A percentile compares a stretch with the other conserved stretches of the same genome.
Conservation (phyloP, 2,888 invertebrate genomes). For the Tachina fera region DNA sequence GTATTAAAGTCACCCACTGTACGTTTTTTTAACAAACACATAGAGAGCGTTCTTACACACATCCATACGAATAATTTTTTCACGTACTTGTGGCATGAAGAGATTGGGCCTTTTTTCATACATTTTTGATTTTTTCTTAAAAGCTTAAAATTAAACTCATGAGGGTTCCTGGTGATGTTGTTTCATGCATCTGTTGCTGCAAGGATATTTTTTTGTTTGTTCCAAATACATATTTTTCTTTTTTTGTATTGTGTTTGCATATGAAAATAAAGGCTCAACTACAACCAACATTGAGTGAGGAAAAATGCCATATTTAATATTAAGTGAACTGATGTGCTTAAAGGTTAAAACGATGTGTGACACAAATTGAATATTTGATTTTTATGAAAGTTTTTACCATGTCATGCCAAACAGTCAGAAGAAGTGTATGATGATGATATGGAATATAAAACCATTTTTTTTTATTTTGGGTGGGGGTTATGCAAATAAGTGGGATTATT, state of each 20-base stretch:
- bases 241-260: slow-evolving; percentile 30
- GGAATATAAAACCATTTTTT: slow-evolving; percentile 6
- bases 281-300: slow-evolving; percentile 23
- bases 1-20: slow-evolving; percentile 29
- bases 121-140: slow-evolving; percentile 25
- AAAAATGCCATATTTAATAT: slow-evolving; percentile 66
- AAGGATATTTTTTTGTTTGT: slow-evolving; percentile 50
- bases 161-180: slow-evolving; percentile 77
- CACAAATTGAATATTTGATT: slow-evolving; percentile 79
- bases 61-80: slow-evolving; percentile 21
- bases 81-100: slow-evolving; percentile 49
- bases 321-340: slow-evolving; percentile 70
- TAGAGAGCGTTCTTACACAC: neutral
- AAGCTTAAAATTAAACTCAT: slow-evolving; percentile 74
- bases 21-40: neutral
- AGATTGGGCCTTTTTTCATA: slow-evolving; percentile 56
- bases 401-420: neutral
- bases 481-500: slow-evolving; percentile 60
- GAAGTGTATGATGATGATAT: neutral
- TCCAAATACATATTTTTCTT: neutral
- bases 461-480: neutral
- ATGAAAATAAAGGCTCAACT: slow-evolving; percentile 61
- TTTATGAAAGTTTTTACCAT: slow-evolving; percentile 58
- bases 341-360: slow-evolving; percentile 77
- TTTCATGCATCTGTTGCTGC: slow-evolving; percentile 79